Conservation (phyloP, 2,888 invertebrate species). For the Crematogaster levior region DNA sequence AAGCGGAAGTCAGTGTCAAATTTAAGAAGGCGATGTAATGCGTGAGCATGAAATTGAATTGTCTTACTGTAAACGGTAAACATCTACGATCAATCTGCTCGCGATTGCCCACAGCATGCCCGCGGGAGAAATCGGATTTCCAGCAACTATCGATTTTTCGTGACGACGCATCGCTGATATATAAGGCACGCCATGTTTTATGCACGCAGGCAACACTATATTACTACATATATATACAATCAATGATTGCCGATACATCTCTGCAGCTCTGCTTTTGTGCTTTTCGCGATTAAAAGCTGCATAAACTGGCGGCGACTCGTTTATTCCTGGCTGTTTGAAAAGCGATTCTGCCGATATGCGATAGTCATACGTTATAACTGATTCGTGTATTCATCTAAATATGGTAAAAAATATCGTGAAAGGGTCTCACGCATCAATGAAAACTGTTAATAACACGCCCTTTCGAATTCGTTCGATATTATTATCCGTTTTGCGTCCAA, state of each 20-base stretch:
- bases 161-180: background rate
- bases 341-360: slow-evolving; percentile 23
- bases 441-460: slow-evolving; percentile 27
- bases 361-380: background rate
- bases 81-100: slow-evolving; percentile 42
- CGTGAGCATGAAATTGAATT: slow-evolving; percentile 67
- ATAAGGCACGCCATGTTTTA: slow-evolving; percentile 12
- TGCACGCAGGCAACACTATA: background rate
- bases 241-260: slow-evolving; percentile 15
- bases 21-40: slow-evolving; percentile 25
- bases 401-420: background rate
- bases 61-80: slow-evolving; percentile 57
- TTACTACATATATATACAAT: background rate
- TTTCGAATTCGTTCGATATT: slow-evolving; percentile 1
- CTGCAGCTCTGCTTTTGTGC: slow-evolving; percentile 14
- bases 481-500: background rate
- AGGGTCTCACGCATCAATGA: background rate
- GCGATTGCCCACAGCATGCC: background rate
- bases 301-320: slow-evolving; percentile 40
- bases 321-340: slow-evolving; percentile 32
- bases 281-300: slow-evolving; percentile 37
- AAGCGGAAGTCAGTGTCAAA: slow-evolving; percentile 13
- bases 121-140: slow-evolving; percentile 26
- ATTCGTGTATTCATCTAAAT: background rate
- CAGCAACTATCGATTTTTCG: slow-evolving; percentile 30